Conservation (phyloP, 35 echinoderm and acorn worm species). For the Heliocidaris tuberculata region DNA sequence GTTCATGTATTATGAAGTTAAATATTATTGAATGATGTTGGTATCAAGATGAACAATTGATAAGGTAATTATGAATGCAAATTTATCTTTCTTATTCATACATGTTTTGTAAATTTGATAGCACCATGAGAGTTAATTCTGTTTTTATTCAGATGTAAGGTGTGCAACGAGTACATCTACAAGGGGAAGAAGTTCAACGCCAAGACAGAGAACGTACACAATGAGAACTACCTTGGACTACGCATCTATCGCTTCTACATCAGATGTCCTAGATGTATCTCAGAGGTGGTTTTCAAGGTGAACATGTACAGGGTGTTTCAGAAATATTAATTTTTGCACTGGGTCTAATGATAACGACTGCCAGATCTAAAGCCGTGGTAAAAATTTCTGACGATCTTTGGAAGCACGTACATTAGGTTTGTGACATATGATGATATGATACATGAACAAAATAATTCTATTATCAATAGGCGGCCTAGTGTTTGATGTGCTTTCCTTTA, state of each 20-base stretch:
- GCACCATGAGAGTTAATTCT: not conserved
- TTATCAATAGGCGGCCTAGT: too few species aligned
- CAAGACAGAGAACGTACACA: slow-evolving; percentile 81
- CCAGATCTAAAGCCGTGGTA: not conserved
- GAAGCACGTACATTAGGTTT: too few species aligned
- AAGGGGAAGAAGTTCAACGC: slow-evolving; percentile 98
- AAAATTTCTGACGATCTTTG: not conserved
- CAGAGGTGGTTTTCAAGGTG: slow-evolving; percentile 97
- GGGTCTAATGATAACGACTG: not conserved
- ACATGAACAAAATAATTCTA: too few species aligned
- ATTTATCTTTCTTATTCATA: too few species aligned
- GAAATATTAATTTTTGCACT: not conserved
- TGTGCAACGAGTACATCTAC: slow-evolving; percentile 98
- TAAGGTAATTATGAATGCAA: too few species aligned
- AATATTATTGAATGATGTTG: too few species aligned
- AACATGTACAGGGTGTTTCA: not conserved
- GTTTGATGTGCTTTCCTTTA: too few species aligned
- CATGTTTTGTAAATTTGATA: too few species aligned
- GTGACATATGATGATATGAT: too few species aligned
- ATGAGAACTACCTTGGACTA: slow-evolving; percentile 84
- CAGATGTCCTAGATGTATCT: slow-evolving; percentile 94
- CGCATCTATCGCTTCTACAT: slow-evolving; percentile 97
- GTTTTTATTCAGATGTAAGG: slow-evolving; percentile 73
- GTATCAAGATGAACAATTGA: too few species aligned
- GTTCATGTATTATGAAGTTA: too few species aligned